A percentile compares a stretch with the other conserved stretches of the same genome.
Evolutionary conservation across 2,888 invertebrate species (phyloP).

Genomic region (Amphipyra tragopoginis): DNA sequence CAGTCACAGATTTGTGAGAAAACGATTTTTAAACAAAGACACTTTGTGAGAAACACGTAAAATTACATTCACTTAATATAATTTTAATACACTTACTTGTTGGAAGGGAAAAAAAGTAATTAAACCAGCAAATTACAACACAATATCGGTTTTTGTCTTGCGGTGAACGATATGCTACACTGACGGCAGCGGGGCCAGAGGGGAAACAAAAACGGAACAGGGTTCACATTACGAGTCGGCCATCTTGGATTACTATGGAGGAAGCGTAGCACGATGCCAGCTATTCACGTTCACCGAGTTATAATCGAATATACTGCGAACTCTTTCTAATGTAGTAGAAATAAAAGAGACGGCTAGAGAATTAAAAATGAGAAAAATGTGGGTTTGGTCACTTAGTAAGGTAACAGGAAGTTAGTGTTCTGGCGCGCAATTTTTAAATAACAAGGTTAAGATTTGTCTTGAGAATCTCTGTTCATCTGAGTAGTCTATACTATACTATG

Average conservation of each 20-base stretch:
- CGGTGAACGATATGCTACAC: constrained; percentile 89
- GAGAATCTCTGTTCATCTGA: too few species aligned
- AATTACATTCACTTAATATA: constrained; percentile 76
- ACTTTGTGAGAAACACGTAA: constrained; percentile 72
- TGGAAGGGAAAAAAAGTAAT: constrained; percentile 89
- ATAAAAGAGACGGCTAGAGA: constrained; percentile 20
- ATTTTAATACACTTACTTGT: constrained; percentile 87
- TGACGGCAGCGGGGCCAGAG: constrained; percentile 89
- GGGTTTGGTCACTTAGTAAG: constrained; percentile 26
- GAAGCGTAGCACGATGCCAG: constrained; percentile 47
- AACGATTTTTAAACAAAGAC: constrained; percentile 68
- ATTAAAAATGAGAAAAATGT: background rate
- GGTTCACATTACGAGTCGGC: constrained; percentile 85
- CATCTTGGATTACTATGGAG: constrained; percentile 74
- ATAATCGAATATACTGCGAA: constrained; percentile 24
- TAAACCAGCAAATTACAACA: constrained; percentile 89
- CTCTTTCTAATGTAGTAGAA: constrained; percentile 33
- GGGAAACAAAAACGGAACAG: constrained; percentile 89
- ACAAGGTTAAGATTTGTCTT: background rate
- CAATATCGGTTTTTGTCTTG: constrained; percentile 89
- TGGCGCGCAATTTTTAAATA: constrained; percentile 56
- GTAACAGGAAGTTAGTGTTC: constrained; percentile 56
- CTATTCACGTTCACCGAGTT: constrained; percentile 20
- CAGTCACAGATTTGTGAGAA: constrained; percentile 81
- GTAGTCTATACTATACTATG: too few species aligned